Base-by-base conservation (phyloP, 2,888 invertebrate species). In the Argynnis bischoffii region DNA sequence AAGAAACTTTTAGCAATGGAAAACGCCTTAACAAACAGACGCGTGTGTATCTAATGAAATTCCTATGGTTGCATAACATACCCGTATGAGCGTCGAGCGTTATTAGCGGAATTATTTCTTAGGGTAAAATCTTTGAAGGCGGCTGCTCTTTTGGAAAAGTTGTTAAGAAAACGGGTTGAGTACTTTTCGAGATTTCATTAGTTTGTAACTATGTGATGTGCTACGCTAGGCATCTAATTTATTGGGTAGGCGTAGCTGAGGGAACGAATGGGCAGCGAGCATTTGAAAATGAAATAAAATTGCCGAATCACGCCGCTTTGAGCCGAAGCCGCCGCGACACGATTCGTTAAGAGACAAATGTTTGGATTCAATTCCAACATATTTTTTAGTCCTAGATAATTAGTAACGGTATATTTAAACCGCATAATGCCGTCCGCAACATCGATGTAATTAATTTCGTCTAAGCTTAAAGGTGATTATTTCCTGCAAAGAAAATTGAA, bases 1-100 rank as follows among this genome's bases (percentile, higher is more conserved):
- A 92, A 92, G 92, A 92, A 92, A 92, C 92, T 92, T 92, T 92
- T 92, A 92, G 92, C 92, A 92, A 91, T 92, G 92, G 92, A 92
- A 92, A 92, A 92, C 92, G 91, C 90, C 92, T 92, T 92, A 92
- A 90, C 92, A 92, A 92, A 92, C 92, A 92, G 84, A 91, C 92
- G 89, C 90, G 92, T 91, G 92, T 92, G 92, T 92, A 92, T 92
- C 90, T 92, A 92, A 92, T 92, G 92, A 92, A 92, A 92, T 92
- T 92, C 92, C 92, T 90, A 92, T 91, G 92, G 92, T 92, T 91
- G 92, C 92, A 91, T 92, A 92, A 90, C 92, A 89, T 90, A 88
- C 87, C 88, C 90, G 89, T 84, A 87, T 83, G 87, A 87, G 89
- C 85, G 86, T 84, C 77, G 83, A 82, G 83, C 90, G 92, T 90